A percentile compares a stretch with the other conserved stretches of the same genome.
Conservation (phyloP, 2,113 vertebrate genomes). For the Gila orcuttii region DNA sequence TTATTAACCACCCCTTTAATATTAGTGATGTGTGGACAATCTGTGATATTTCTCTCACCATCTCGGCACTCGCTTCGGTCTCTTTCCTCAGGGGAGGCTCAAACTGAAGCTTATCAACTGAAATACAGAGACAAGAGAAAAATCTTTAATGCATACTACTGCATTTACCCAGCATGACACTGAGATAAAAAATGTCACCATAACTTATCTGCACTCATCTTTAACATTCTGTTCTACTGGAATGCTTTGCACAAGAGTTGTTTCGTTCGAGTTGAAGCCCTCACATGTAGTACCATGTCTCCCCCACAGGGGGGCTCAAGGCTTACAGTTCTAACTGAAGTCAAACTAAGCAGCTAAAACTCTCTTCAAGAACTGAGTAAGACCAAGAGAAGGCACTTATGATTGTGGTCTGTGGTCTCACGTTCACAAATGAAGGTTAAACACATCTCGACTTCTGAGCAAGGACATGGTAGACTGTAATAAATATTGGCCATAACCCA, state of each 20-base stretch:
- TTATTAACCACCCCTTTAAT: neutral
- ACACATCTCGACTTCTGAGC: neutral
- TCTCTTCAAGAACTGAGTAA: neutral
- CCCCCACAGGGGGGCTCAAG: conserved; percentile 11
- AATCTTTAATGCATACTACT: conserved; percentile 45
- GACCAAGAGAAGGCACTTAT: neutral
- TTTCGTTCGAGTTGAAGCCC: neutral
- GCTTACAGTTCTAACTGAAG: neutral
- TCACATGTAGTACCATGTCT: neutral
- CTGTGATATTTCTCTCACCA: conserved; percentile 73
- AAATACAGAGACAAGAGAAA: conserved; percentile 62
- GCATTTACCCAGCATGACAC: neutral
- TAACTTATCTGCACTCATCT: neutral
- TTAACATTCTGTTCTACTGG: neutral
- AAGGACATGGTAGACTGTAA: neutral
- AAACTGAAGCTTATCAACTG: conserved; percentile 95
- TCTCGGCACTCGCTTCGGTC: conserved; percentile 93
- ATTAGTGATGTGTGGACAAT: neutral
- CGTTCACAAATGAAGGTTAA: neutral
- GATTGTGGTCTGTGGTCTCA: neutral
- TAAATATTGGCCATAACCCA: neutral
- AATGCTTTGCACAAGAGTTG: neutral
- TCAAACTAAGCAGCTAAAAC: neutral
- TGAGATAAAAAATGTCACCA: neutral
- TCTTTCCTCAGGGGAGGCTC: conserved; percentile 91